phyloP scores from a whole-genome alignment of 2,797 vertebrate species.

The Craterocephalus amniculus region DNA sequence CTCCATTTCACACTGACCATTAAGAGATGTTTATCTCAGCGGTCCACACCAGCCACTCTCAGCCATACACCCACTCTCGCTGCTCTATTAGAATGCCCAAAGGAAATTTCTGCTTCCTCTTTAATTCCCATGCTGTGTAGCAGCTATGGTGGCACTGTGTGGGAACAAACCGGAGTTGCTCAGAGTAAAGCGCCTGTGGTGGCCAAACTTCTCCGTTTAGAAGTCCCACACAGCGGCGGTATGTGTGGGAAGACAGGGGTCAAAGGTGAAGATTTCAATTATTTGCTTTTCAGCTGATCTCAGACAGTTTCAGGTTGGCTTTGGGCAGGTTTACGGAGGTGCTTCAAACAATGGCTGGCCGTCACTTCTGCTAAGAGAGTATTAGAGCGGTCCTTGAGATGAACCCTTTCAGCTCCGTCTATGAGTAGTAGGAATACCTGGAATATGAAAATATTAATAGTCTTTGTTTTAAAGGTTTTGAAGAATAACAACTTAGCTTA shows the following conservation, averaged over 20 bases:
- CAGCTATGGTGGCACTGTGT: conserved; percentile 48
- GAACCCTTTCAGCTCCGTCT: neutral
- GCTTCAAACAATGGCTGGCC: conserved; percentile 52
- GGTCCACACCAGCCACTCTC: conserved; percentile 14
- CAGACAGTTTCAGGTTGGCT: conserved; percentile 17
- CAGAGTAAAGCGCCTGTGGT: conserved; percentile 39
- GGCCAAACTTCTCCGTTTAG: conserved; percentile 32
- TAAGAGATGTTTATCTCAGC: conserved; percentile 27
- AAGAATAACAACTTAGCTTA: too few species aligned
- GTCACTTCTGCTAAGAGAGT: conserved; percentile 43
- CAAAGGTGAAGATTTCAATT: conserved; percentile 32
- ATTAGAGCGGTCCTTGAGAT: conserved; percentile 31
- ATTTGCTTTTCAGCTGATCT: conserved; percentile 44
- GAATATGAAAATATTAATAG: too few species aligned
- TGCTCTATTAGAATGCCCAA: conserved; percentile 31
- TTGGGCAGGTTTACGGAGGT: neutral
- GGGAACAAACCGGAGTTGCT: conserved; percentile 58
- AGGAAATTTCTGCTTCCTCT: conserved; percentile 39
- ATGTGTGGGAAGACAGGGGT: conserved; percentile 52
- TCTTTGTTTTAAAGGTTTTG: too few species aligned
- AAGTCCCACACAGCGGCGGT: conserved; percentile 39
- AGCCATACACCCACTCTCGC: conserved; percentile 11
- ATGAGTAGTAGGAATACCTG: too few species aligned
- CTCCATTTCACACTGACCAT: conserved; percentile 21
- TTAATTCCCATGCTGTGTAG: conserved; percentile 30